Evolutionary conservation across 2,113 vertebrate species (phyloP).

Genomic region (Mystacornis crossleyi): DNA sequence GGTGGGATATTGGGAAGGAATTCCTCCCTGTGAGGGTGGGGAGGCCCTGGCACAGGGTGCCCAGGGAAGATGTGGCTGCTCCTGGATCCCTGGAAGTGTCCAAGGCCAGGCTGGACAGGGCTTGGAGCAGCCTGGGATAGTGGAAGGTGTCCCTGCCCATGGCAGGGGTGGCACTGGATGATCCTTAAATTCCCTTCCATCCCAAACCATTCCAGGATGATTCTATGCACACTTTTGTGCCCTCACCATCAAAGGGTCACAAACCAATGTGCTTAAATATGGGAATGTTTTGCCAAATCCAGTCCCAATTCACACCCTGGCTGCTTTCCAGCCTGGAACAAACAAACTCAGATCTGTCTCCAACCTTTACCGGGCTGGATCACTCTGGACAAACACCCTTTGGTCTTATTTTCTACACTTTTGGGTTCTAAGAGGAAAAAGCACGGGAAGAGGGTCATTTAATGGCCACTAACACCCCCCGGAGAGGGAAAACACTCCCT

Average conservation of each 20-base stretch:
- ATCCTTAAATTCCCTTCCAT: neutral
- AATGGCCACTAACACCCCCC: neutral
- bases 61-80: neutral
- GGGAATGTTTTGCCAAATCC: neutral
- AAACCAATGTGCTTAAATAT: neutral
- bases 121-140: neutral
- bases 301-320: neutral
- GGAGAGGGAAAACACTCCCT: neutral
- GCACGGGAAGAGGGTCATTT: neutral
- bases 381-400: neutral
- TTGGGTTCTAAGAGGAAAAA: neutral
- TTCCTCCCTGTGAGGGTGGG: rapidly evolving
- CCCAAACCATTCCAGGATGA: neutral
- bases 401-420: too few species aligned
- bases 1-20: neutral
- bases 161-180: neutral
- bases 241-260: neutral
- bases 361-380: neutral
- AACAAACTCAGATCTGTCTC: neutral
- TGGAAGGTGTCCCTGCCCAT: neutral
- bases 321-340: neutral
- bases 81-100: neutral
- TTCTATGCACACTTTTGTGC: neutral
- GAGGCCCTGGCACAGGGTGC: neutral
- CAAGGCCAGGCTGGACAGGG: neutral